Evolutionary conservation across 2,888 invertebrate genomes (phyloP).

Genomic region (Tenthredo distinguenda): DNA sequence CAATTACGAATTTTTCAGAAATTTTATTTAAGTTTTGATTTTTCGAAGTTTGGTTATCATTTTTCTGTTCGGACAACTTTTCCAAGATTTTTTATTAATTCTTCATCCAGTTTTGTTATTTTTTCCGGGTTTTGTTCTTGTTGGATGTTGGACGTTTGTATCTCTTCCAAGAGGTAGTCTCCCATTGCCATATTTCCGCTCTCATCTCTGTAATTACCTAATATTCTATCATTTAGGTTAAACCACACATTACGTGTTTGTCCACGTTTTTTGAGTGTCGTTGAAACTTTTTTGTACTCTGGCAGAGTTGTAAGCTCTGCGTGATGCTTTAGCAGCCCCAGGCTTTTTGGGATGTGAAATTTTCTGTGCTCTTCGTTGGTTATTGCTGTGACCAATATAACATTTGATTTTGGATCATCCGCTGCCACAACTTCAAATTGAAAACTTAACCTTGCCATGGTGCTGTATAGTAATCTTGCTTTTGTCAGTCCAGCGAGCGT

Average conservation of each 20-base stretch:
- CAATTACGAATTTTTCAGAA: slow-evolving; percentile 52
- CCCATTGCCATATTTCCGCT: slow-evolving; percentile 41
- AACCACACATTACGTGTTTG: slow-evolving; percentile 39
- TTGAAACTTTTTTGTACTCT: slow-evolving; percentile 30
- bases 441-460: too few relatives aligned
- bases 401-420: too few relatives aligned
- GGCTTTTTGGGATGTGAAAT: too few relatives aligned
- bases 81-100: neutral
- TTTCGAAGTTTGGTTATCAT: slow-evolving; percentile 38
- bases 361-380: too few relatives aligned
- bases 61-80: slow-evolving; percentile 31
- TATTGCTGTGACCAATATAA: too few relatives aligned
- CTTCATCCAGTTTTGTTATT: slow-evolving; percentile 7
- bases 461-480: too few relatives aligned
- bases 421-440: too few relatives aligned
- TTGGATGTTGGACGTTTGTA: neutral
- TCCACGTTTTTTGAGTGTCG: slow-evolving; percentile 21
- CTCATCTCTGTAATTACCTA: slow-evolving; percentile 27
- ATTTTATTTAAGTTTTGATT: slow-evolving; percentile 51
- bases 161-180: slow-evolving; percentile 23
- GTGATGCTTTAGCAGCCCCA: neutral
- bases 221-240: slow-evolving; percentile 19
- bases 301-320: neutral
- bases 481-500: too few relatives aligned
- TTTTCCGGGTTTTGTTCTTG: neutral